Evolutionary conservation across 1,140 invertebrate genomes (phyloP).

Genomic region (Phthorimaea operculella): DNA sequence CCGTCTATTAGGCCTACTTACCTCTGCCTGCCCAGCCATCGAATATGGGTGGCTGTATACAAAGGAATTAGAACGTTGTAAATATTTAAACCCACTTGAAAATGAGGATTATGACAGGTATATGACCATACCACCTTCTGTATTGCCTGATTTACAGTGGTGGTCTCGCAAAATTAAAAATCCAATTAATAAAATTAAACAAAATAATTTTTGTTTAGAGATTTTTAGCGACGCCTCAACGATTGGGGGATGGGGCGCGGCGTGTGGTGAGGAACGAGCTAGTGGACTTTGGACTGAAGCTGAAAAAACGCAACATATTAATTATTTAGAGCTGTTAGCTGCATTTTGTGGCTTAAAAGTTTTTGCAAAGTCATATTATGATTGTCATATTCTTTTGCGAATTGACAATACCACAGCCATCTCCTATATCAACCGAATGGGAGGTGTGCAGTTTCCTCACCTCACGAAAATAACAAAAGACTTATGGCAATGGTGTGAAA

Average conservation of each 20-base stretch:
- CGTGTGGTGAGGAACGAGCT: background rate
- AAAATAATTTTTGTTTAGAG: background rate
- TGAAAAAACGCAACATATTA: background rate
- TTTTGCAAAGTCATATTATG: background rate
- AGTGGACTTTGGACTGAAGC: background rate
- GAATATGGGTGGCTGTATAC: conserved; percentile 3
- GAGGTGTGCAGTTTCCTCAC: background rate
- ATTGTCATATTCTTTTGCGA: background rate
- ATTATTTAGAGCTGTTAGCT: background rate
- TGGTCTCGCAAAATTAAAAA: background rate
- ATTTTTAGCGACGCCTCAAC: background rate
- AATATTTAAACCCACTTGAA: background rate
- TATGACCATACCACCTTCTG: background rate
- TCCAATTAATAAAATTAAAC: background rate
- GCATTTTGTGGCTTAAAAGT: background rate
- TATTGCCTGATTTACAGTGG: background rate
- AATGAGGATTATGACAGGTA: background rate
- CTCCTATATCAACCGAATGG: background rate
- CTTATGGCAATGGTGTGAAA: background rate
- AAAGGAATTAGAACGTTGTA: background rate
- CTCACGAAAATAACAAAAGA: background rate
- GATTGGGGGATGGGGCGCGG: background rate
- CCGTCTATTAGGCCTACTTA: background rate
- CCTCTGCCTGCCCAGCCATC: background rate
- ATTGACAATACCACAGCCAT: background rate